phyloP scores from a whole-genome alignment of 2,113 vertebrate species.

The Tragulus kanchil region DNA sequence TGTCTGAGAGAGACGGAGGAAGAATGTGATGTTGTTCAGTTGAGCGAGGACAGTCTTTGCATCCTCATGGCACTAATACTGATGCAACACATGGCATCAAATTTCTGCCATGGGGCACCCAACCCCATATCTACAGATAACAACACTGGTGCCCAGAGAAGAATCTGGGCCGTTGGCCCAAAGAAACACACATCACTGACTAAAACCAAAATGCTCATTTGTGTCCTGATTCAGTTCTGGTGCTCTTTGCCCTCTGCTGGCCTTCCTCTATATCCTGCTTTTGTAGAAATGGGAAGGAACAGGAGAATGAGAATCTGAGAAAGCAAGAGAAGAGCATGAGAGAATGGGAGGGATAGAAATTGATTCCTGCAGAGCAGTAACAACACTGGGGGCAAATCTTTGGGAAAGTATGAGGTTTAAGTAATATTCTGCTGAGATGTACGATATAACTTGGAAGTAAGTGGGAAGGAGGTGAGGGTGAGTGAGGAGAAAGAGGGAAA shows the following conservation, averaged over 20 bases:
- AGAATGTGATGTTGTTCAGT: neutral
- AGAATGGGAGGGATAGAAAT: neutral
- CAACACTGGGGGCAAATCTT: neutral
- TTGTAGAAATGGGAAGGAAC: neutral
- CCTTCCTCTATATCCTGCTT: constrained; percentile 24
- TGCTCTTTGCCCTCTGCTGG: constrained; percentile 52
- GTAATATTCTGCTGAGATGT: neutral
- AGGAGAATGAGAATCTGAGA: neutral
- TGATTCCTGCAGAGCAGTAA: neutral
- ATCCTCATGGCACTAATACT: neutral
- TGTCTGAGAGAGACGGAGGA: neutral
- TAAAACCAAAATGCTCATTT: neutral
- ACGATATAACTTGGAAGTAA: neutral
- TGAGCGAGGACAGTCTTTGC: neutral
- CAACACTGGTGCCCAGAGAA: neutral
- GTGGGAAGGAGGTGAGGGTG: no score
- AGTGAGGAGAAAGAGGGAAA: neutral
- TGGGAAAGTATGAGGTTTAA: neutral
- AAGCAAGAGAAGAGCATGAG: neutral
- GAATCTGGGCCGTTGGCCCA: neutral
- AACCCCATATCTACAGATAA: neutral
- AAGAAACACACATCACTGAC: neutral
- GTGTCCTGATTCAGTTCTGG: neutral
- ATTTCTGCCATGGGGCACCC: neutral
- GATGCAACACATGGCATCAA: accelerated